Percentiles rank a stretch among this genome's conserved stretches.
Evolutionary conservation across 2,113 vertebrate species (phyloP).

Genomic region (Leucoraja erinaceus): DNA sequence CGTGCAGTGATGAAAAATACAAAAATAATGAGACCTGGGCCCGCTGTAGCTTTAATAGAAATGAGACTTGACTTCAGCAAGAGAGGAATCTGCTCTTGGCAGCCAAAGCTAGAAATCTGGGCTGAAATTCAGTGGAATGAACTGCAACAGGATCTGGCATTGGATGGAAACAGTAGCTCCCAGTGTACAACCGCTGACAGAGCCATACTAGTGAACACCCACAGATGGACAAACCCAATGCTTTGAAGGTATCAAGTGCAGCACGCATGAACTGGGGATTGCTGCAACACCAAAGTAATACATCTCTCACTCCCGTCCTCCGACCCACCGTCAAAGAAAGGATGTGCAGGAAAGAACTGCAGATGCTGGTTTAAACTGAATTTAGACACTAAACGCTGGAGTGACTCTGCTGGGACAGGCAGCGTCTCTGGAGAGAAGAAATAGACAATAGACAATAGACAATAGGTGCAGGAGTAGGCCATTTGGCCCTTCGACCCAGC

Average conservation of each 20-base stretch:
- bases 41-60: background rate
- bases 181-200: constrained; percentile 9
- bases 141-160: constrained; percentile 27
- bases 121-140: constrained; percentile 20
- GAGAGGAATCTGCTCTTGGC: constrained; percentile 24
- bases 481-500: no score
- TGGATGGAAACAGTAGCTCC: constrained; percentile 6
- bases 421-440: no score
- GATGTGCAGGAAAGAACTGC: no score
- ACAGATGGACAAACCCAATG: background rate
- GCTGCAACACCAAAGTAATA: background rate
- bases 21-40: background rate
- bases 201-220: constrained; percentile 1
- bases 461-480: no score
- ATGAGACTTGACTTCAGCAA: background rate
- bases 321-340: background rate
- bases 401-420: no score
- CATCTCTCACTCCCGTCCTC: background rate
- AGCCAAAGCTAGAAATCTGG: background rate
- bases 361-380: no score
- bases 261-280: background rate
- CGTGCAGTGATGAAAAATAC: background rate
- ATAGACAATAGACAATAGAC: no score
- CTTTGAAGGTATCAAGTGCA: constrained; percentile 5
- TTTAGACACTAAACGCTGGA: no score